Base-by-base conservation (phyloP, 2,113 vertebrate genomes). In the Actenoides hombroni region DNA sequence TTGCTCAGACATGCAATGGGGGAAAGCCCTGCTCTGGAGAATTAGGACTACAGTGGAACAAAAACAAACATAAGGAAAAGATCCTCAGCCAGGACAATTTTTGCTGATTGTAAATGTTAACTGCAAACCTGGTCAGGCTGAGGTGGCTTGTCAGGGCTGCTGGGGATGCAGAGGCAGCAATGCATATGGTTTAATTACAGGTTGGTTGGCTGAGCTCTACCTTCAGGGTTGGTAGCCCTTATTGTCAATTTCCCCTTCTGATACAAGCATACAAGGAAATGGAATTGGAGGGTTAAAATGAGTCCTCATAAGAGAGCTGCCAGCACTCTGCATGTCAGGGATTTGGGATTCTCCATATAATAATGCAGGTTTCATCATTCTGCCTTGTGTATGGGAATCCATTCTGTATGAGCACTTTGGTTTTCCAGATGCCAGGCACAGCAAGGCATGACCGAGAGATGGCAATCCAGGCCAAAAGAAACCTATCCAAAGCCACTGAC, bases 371-470 rank as follows among this genome's bases (percentile, higher is more conserved):
- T 78, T 68, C 68, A 77, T 31, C 13, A 35, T 39, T 78, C 12
- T 54, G 16, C n/a, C 61, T 59, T 33, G 31, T 61, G 10, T 39
- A 8, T 26, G 18, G 73, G 56, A 91, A 56, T 83, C 21, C 28
- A 31, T 0, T 1, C 29, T 5, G 1, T 33, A 39, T 13, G 23
- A 40, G 5, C 2, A 1, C 37, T 94, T 65, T 88, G 17, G 2
- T 86, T 29, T 92, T 90, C 40, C 69, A 96, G 96, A 99, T 99
- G 99, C 96, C 99, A 0, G 99, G 99, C 24, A 99, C 99, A 1
- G 98, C 99, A 0, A 98, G 99, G 28, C 99, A 99, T 5, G 99
- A 99, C 54, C 95, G 94, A 48, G 99, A 99, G 68, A 99, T 99
- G 99, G 97, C 97, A 1, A 86, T 98, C 49, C 98, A 98, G 8